Evolutionary conservation across 2,113 vertebrate genomes (phyloP).

Genomic region (Otus sunia): DNA sequence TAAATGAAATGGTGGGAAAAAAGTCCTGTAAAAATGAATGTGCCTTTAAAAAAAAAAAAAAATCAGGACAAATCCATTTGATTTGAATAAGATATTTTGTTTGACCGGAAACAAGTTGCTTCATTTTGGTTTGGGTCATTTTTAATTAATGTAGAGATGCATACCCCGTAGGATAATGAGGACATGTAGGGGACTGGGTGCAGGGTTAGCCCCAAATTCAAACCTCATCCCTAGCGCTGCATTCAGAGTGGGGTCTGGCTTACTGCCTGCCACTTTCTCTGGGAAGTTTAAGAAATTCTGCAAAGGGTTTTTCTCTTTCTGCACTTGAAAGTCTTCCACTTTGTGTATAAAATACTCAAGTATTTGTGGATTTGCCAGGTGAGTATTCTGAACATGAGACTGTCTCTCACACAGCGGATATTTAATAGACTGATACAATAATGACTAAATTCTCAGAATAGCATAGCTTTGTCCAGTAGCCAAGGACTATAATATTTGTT

Average conservation of each 20-base stretch:
- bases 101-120: neutral
- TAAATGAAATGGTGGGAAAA: fast-evolving
- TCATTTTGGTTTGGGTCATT: neutral
- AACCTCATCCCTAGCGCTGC: neutral
- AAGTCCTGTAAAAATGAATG: neutral
- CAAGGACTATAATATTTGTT: neutral
- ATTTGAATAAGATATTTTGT: neutral
- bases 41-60: neutral
- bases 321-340: neutral
- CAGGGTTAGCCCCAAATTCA: neutral
- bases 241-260: neutral
- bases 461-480: neutral
- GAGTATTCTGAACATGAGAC: neutral
- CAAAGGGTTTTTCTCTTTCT: neutral
- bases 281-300: neutral
- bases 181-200: neutral
- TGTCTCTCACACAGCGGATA: neutral
- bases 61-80: neutral
- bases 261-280: neutral
- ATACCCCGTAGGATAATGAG: neutral
- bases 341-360: neutral
- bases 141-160: neutral
- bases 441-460: neutral
- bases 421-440: neutral
- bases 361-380: neutral